Conservation (phyloP, 1,140 invertebrate species). For the Ceratitis capitata region DNA sequence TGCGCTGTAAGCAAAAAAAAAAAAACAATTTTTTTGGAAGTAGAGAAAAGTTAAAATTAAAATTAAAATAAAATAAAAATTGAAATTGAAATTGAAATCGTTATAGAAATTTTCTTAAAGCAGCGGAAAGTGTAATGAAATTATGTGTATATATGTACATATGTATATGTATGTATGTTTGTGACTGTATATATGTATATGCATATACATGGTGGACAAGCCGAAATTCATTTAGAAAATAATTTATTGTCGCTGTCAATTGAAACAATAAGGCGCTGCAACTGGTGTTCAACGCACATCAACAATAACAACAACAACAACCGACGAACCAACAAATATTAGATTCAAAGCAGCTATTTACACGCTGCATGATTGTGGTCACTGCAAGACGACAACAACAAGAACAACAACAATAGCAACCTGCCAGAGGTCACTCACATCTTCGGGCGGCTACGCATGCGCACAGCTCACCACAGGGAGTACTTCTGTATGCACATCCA, state of each 20-base stretch:
- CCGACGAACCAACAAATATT: background rate
- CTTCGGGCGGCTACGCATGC: background rate
- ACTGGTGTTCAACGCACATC: conserved; percentile 29
- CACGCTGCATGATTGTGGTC: background rate
- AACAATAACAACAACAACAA: background rate
- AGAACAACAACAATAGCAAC: too few relatives aligned
- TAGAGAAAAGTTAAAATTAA: background rate
- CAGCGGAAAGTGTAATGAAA: background rate
- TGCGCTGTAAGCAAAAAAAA: background rate
- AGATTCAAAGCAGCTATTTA: background rate
- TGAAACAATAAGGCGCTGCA: conserved; percentile 20
- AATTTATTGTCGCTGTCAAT: conserved; percentile 35
- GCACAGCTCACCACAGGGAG: background rate
- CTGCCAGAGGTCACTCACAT: conserved; percentile 32
- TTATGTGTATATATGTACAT: background rate
- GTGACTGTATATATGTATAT: background rate
- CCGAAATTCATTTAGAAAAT: conserved; percentile 33
- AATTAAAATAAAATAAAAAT: background rate
- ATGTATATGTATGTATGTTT: background rate
- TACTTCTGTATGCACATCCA: background rate
- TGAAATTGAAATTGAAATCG: background rate
- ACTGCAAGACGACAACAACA: background rate
- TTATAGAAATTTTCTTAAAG: background rate
- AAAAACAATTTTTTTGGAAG: background rate
- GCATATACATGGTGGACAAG: background rate